Base-by-base conservation (phyloP, 2,797 vertebrate species). In the Spinus pinus region DNA sequence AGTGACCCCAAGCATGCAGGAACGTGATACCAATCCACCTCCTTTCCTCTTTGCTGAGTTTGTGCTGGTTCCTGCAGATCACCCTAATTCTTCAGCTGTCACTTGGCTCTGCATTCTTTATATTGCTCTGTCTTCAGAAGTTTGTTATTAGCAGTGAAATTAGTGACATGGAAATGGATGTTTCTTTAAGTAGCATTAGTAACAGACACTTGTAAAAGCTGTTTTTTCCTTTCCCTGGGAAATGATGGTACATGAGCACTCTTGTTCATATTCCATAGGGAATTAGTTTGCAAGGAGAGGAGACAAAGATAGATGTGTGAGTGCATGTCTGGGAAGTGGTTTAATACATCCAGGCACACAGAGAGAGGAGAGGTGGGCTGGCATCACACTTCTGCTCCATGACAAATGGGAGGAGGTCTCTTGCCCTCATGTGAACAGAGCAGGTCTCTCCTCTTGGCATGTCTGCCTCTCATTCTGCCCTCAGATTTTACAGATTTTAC, bases 1-100 rank as follows among this genome's bases (percentile, higher is more conserved):
- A 22, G 86, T 96, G 97, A 97, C 96, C 97, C 95, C 88, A 92
- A 86, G 90, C 83, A 90, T 47, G 51, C 65, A 84, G 67, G 90
- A 91, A 49, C 3, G 14, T 10, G 81, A 56, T 95, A 67, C 78
- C 83, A 72, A 81, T 84, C 72, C 91, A 70, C 77, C 44, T 22
- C 27, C 84, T 71, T 85, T 95, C 80, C 84, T 80, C 90, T 91
- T 77, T 81, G 67, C 78, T 83, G 75, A 28, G 47, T 74, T 94
- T 92, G 39, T 95, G 94, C 66, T 66, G 67, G 77, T 89, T 85
- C 74, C 41, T 79, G 53, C 21, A 60, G 21, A 94, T 81, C 82
- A 72, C 64, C 85, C 78, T 72, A 64, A 71, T 82, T 96, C 87
- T 70, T 94, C 53, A 66, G 33, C 78, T 95, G 85, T 87, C 78